Evolutionary conservation across 2,888 invertebrate species (phyloP), one percentile per base, ranked within the genome.

Genomic region (Sesamia inferens): DNA sequence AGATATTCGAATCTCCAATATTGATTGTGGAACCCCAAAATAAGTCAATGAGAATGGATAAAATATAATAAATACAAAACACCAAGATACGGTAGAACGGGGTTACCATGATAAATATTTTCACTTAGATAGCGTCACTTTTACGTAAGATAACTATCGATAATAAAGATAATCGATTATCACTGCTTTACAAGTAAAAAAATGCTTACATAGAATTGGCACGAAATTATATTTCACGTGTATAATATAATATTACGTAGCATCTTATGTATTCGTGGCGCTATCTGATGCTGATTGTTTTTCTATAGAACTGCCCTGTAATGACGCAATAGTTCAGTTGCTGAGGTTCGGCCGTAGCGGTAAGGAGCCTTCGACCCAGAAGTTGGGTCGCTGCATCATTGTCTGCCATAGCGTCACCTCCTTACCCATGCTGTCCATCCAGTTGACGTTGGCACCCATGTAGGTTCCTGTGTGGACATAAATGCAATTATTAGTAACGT

Each of bases 331-430:
- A 59, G 63, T 72, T 92, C 82, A 96, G 86, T 95, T 95, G 87
- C 92, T 94, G 71, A 98, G 96, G 76, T 98, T 98, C 64, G 99
- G 97, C 88, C 99, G 96, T 59, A 99, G 96, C 7, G 98, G 97
- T 63, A 99, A 96, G 76, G 98, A 98, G 75, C 99, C 99, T 94
- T 99, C 99, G n/a, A 99, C 99, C 99, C 99, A 99, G 93, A 99
- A 98, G 94, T 99, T 99, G 51, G 99, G 99, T 79, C 98, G 96
- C 90, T 99, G 98, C 90, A 99, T 95, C 99, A 99, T 99, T 81
- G 98, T 98, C 91, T 99, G 98, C 99, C 99, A 99, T 14, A 99
- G 95, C 0, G 98, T 97, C 51, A 98, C 96, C 94, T 99, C 99
- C 88, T 98, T 98, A 69, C 99, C 99, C 14, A 97, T 97, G 65